Percentiles rank a stretch among this genome's conserved stretches.
These are phyloP conservation scores for Ahaetulla prasina DNA, from an alignment of 2,113 vertebrate genomes.

Conservation along the genomic window DNA sequence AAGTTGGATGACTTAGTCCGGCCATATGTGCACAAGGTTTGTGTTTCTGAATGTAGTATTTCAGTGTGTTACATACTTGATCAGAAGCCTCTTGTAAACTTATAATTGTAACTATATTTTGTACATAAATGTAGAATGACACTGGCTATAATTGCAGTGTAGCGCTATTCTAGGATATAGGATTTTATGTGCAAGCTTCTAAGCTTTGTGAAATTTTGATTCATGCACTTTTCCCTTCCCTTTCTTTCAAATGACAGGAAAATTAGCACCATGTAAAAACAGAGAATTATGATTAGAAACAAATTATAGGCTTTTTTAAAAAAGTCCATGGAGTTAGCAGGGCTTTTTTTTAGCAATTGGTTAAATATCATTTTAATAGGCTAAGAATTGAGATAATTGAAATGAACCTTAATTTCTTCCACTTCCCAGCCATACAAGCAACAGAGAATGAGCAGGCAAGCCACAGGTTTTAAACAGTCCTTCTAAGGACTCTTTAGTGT, in stretches of 20 bases:
- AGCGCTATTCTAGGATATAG: background rate
- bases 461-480: background rate
- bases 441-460: background rate
- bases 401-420: background rate
- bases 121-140: background rate
- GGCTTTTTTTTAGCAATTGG: background rate
- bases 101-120: background rate
- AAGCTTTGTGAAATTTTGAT: no score
- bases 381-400: background rate
- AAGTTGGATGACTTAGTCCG: conserved; percentile 96
- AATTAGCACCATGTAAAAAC: background rate
- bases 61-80: background rate
- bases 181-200: background rate
- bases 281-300: background rate
- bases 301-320: background rate
- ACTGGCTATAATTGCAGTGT: background rate
- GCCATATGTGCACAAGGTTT: conserved; percentile 97
- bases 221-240: background rate
- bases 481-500: background rate
- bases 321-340: background rate
- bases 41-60: conserved; percentile 1
- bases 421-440: background rate
- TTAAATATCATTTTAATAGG: background rate
- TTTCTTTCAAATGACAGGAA: background rate
- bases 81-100: background rate